Base-by-base conservation (phyloP, 2,888 invertebrate species). In the Orchesella flavescens region DNA sequence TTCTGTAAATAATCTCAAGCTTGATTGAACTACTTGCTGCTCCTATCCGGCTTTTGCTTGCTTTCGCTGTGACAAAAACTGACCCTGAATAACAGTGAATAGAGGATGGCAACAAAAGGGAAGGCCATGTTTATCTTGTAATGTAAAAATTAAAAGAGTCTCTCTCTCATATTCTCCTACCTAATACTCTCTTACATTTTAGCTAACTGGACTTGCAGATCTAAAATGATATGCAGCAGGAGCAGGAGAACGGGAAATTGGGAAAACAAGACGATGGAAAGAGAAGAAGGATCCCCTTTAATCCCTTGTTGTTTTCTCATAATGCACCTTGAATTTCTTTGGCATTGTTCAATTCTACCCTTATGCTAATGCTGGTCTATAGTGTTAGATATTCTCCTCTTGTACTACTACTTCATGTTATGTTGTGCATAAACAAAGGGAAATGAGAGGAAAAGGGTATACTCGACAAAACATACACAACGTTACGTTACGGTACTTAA, bases 1-100 rank as follows among this genome's bases (percentile, higher is more conserved):
- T 44, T 49, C 79, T 78, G 80, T 80, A 80, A 79, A 80, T 81
- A 82, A 82, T 82, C 71, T 82, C 66, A 75, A 71, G 82, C 82
- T 55, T 75, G 75, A 75, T 75, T 75, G 82, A 76, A 82, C 75
- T 66, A 75, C 82, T 65, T 53, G 53, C 49, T 49, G 59, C 59
- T 77, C 63, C 63, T 49, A 72, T 44, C 74, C 74, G 66, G 61
- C 74, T 81, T 81, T 68, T 76, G 43, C 21, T 59, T 55, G 23
- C 59, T 74, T 68, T 81, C 74, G 74, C 59, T 75, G 82, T 71
- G 71, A 82, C 69, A 82, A 82, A 76, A 82, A 82, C 82, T 82
- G 82, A 82, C 82, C 82, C 82, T 82, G 82, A 82, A 71, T 82
- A 82, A 82, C 68, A 69, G 69, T 19, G 53, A 65, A 71, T 43